Base-by-base conservation (phyloP, 2,113 vertebrate species). In the Crotalus viridis region DNA sequence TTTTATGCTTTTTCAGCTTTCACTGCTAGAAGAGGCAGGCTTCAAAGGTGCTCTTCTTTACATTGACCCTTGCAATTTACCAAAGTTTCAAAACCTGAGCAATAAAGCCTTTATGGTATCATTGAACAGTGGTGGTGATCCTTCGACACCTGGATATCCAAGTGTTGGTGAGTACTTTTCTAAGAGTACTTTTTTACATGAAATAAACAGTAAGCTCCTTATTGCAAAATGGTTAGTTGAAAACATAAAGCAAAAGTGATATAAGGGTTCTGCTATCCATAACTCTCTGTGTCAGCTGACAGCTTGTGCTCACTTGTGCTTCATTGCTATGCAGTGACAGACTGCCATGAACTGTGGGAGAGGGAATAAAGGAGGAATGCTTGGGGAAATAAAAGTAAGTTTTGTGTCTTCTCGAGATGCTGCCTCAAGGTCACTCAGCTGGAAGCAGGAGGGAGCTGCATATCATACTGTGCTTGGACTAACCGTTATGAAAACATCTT, bases 21-120 rank as follows among this genome's bases (percentile, higher is more conserved):
- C 98, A 43, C 97, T 98, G 10, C 94, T 99, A 95, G 98, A 98
- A 93, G 97, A 98, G 26, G 96, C 97, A 91, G 99, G 98, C 21
- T 99, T 99, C 95, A 98, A 98, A 93, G 99, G 98, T 7, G 98
- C 94, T 91, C 98, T 99, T 81, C 96, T 99, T 3, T 99, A 99
- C 28, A 26, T 98, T 43, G 99, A 99, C 94, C 99, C 99, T 15
- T 99, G 99, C 95, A 99, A 99, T 64, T 96, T 97, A 85, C 98
- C 98, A 93, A 97, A 97, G 91, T 96, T 95, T 54, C 94, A 93
- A 91, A 96, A 97, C 59, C 90, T 95, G 56, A 96, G 93, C 91
- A 95, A 97, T 8, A 97, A 98, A 91, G 96, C 98, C 28, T 99
- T 99, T 85, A 98, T 98, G 95, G 98, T 99, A 56, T 98, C 98